These are phyloP conservation scores for Heliconius congener DNA, from an alignment of 1,140 invertebrate species.

Conservation along the genomic window DNA sequence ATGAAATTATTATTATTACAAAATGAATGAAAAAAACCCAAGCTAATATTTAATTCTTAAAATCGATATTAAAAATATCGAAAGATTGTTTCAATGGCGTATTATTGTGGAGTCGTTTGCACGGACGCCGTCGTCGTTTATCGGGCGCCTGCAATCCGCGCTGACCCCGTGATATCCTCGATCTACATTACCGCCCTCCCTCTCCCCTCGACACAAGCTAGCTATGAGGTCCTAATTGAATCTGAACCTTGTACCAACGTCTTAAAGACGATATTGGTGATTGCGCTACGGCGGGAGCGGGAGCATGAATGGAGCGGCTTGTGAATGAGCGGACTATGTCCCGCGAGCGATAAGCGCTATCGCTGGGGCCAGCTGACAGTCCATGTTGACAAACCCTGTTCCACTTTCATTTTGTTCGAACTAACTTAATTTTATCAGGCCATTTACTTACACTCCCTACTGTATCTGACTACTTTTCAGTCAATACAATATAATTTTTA, in stretches of 20 bases:
- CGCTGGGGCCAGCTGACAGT: conserved; percentile 75
- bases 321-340: conserved; percentile 81
- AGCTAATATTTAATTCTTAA: neutral
- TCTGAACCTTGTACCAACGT: conserved; percentile 47
- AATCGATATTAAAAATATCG: conserved; percentile 16
- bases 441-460: neutral
- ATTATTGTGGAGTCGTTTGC: conserved; percentile 53
- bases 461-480: neutral
- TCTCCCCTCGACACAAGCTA: conserved; percentile 50
- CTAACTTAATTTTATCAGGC: conserved; percentile 69
- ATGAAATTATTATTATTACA: conserved; percentile 4
- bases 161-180: conserved; percentile 79
- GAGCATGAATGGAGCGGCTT: conserved; percentile 77
- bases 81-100: conserved; percentile 42
- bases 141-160: conserved; percentile 77
- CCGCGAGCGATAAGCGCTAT: conserved; percentile 77
- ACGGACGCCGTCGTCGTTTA: conserved; percentile 68
- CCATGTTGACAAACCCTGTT: conserved; percentile 79
- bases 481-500: neutral
- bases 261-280: conserved; percentile 55
- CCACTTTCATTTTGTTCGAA: conserved; percentile 70
- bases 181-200: conserved; percentile 68
- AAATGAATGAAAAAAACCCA: neutral
- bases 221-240: conserved; percentile 35
- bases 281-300: conserved; percentile 45